Conservation (phyloP, 1,140 invertebrate species). For the Drosophila nikananu region DNA sequence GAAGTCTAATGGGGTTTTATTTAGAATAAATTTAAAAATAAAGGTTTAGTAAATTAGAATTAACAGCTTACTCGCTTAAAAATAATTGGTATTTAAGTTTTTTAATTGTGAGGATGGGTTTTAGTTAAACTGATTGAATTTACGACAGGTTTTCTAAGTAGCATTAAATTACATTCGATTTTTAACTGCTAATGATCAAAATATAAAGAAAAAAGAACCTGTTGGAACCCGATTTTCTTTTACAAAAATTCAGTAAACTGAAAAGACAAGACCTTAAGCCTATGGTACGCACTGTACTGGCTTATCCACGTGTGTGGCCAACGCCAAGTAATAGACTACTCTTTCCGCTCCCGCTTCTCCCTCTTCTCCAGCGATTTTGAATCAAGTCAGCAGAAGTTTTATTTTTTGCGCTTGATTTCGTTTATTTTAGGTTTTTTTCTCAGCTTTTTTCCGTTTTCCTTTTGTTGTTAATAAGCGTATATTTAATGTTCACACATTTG, state of each 20-base stretch:
- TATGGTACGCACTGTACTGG: conserved; percentile 24
- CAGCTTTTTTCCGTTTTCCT: conserved; percentile 23
- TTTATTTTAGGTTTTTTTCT: conserved; percentile 45
- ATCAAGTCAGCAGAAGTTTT: conserved; percentile 54
- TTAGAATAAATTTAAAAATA: background rate
- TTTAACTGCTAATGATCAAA: background rate
- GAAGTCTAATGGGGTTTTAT: background rate
- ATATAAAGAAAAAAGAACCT: background rate
- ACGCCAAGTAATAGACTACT: conserved; percentile 30
- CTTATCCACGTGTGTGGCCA: conserved; percentile 56
- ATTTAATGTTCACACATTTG: conserved; percentile 82
- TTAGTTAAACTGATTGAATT: too few species aligned
- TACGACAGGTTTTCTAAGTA: background rate
- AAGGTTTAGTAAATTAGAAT: background rate
- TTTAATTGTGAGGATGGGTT: background rate
- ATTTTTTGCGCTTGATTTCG: conserved; percentile 27
- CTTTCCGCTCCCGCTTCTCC: conserved; percentile 13
- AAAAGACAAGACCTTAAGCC: background rate
- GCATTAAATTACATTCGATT: background rate
- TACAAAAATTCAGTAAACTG: too few species aligned
- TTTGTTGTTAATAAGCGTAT: conserved; percentile 62
- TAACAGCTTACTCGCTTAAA: conserved; percentile 5
- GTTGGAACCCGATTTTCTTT: background rate
- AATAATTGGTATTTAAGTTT: background rate
- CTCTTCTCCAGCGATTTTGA: conserved; percentile 17